These are phyloP conservation scores for Forbesichthys papilliferus DNA, from an alignment of 2,113 vertebrate species.

Conservation along the genomic window DNA sequence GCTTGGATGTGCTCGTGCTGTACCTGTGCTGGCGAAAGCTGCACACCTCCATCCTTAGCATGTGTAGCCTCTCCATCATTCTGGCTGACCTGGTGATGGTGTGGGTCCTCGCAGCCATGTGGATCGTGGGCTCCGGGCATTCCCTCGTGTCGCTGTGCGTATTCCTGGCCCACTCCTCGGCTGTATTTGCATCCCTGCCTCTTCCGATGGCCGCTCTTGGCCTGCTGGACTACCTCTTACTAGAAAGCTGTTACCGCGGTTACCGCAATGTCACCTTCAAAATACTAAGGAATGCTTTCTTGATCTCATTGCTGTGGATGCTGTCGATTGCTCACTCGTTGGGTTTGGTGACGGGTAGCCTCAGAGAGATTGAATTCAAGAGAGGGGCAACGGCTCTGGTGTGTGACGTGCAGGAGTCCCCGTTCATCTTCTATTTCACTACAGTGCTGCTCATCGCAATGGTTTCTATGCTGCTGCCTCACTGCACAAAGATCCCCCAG, in stretches of 20 bases:
- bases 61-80: constrained; percentile 64
- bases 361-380: not conserved
- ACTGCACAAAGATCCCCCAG: constrained; percentile 36
- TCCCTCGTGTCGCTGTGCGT: constrained; percentile 43
- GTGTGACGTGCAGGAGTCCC: constrained; percentile 59
- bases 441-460: constrained; percentile 16
- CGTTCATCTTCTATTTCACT: constrained; percentile 25
- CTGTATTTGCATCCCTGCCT: constrained; percentile 56
- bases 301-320: constrained; percentile 58
- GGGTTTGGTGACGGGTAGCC: not conserved
- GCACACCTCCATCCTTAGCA: constrained; percentile 43
- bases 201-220: constrained; percentile 61
- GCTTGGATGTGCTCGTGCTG: constrained; percentile 46
- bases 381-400: not conserved
- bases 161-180: constrained; percentile 57
- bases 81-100: constrained; percentile 58
- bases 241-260: not conserved
- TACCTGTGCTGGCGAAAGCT: constrained; percentile 38
- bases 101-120: constrained; percentile 12
- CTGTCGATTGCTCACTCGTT: constrained; percentile 38
- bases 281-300: constrained; percentile 15
- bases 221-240: constrained; percentile 51
- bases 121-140: constrained; percentile 22
- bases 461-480: constrained; percentile 36
- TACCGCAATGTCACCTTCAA: not conserved